These are phyloP conservation scores for Toxotes lorentzi DNA, from an alignment of 2,797 vertebrate species.

Conservation along the genomic window DNA sequence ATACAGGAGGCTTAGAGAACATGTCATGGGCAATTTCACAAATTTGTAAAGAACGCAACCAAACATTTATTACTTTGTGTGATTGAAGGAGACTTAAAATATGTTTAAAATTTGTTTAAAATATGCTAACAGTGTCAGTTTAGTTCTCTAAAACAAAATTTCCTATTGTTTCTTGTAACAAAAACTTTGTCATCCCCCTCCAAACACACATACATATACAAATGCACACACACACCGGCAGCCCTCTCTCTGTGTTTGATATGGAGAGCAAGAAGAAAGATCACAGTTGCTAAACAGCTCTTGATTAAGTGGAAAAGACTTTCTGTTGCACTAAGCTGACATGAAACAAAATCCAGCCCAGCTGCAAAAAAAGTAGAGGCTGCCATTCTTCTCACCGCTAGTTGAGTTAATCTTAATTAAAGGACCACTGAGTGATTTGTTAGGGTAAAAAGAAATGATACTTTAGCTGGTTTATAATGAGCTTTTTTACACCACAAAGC, in stretches of 20 bases:
- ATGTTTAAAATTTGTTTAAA: neutral
- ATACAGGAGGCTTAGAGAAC: neutral
- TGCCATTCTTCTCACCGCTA: neutral
- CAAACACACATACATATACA: constrained; percentile 8
- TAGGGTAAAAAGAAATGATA: neutral
- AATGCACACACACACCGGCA: constrained; percentile 7
- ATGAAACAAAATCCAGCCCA: constrained; percentile 39
- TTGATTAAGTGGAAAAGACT: constrained; percentile 38
- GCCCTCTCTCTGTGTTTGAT: constrained; percentile 16
- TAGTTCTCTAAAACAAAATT: neutral
- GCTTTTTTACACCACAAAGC: neutral
- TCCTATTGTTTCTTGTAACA: constrained; percentile 1
- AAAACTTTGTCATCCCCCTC: neutral
- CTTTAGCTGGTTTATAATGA: neutral
- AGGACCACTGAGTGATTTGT: neutral
- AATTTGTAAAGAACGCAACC: neutral
- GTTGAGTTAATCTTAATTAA: constrained; percentile 1
- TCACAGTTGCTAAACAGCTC: constrained; percentile 21
- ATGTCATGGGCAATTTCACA: constrained; percentile 4
- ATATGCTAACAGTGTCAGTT: neutral
- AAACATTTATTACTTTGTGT: neutral
- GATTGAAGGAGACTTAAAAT: neutral
- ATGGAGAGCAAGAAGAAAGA: constrained; percentile 18
- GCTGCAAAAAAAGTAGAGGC: neutral
- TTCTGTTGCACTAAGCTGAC: constrained; percentile 18